Evolutionary conservation across 2,113 vertebrate species (phyloP), one percentile per base, ranked within the genome.

Genomic region (Labrus mixtus): DNA sequence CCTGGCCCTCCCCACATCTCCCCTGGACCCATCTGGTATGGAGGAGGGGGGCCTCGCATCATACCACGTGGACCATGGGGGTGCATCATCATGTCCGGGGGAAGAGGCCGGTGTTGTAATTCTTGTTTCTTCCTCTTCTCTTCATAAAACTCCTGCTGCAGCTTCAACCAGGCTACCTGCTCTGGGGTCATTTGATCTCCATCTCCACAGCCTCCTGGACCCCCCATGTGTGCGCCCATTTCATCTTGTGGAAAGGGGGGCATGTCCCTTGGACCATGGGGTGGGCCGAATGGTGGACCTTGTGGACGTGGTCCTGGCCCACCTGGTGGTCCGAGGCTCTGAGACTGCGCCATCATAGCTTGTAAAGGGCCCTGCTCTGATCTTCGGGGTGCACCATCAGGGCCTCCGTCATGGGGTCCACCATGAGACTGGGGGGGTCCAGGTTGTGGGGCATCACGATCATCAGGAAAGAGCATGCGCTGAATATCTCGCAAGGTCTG

Each of bases 61-160:
- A 98, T 96, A 1, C 95, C 96, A 20, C 97, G 95, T 8, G 97
- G 97, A 60, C 97, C 97, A 0, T 97, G 97, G 74, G 96, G 97
- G 85, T 98, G 98, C 92, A 97, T 96, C 96, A 99, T 97, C 96
- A 99, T 97, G 65, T 99, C 97, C 89, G 97, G 89, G 64, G 91
- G 96, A 86, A 99, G 94, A 6, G 97, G 95, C 78, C 97, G 96
- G 77, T 98, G 98, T 87, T 99, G 97, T 88, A 98, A 96, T 68
- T 99, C 98, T 87, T 99, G 98, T 88, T 99, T 99, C 82, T 98
- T 96, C 69, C 98, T 95, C 85, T 99, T 99, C 83, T 99, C 98
- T 81, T 99, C 98, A 0, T 99, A 99, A 59, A 99, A 99, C 81
- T 99, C 98, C 92, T 99, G 98, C 90, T 99, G 98, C 75, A 99